These are phyloP conservation scores for Drosophila engyochracea DNA, from an alignment of 2,888 invertebrate genomes.

Conservation along the genomic window DNA sequence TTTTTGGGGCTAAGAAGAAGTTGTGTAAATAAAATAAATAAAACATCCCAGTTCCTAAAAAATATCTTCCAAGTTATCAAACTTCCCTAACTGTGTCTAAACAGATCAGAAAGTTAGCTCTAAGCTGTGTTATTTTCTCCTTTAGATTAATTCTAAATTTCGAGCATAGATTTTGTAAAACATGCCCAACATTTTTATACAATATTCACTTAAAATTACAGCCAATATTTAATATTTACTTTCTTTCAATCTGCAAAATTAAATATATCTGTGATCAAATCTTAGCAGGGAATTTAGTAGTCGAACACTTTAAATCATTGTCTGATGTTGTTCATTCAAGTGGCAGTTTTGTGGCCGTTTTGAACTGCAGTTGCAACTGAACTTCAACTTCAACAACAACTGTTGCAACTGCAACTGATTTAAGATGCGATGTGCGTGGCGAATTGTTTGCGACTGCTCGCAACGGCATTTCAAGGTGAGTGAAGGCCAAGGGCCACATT, in stretches of 20 bases:
- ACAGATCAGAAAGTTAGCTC: not conserved
- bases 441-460: conserved; percentile 28
- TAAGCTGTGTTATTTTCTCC: not conserved
- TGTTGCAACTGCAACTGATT: conserved; percentile 53
- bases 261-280: not conserved
- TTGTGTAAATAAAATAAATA: not conserved
- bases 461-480: conserved; percentile 84
- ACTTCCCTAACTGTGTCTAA: not conserved
- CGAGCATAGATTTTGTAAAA: not conserved
- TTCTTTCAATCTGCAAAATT: not conserved
- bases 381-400: conserved; percentile 35
- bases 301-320: not conserved
- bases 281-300: not conserved
- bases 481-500: conserved; percentile 85
- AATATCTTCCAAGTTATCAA: not conserved
- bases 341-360: conserved; percentile 19
- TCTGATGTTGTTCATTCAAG: conserved; percentile 29
- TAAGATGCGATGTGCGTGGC: conserved; percentile 55
- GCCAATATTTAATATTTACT: not conserved
- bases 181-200: not conserved
- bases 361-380: conserved; percentile 33
- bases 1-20: not conserved
- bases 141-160: not conserved
- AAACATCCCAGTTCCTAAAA: not conserved
- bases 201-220: not conserved